phyloP scores from a whole-genome alignment of 1,140 invertebrate genomes.

The Centruroides vittatus region DNA sequence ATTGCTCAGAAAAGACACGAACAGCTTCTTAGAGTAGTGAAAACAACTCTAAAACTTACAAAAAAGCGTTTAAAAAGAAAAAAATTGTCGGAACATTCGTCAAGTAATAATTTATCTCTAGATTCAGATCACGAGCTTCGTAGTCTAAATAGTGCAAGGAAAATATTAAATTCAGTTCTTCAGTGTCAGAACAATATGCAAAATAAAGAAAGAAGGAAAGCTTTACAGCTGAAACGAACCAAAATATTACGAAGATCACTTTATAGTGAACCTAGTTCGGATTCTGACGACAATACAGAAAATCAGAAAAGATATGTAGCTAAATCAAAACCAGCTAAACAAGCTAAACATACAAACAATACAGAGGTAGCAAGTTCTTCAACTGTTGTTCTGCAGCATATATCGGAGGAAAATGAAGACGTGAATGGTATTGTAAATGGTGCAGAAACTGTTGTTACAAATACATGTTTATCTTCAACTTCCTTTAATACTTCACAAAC shows the following conservation, averaged over 20 bases:
- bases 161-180: not conserved
- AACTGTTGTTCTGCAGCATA: too few relatives aligned
- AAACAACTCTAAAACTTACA: not conserved
- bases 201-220: constrained; percentile 2
- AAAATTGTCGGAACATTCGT: not conserved
- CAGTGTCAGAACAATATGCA: not conserved
- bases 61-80: constrained; percentile 1
- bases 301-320: not conserved
- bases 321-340: not conserved
- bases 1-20: constrained; percentile 24
- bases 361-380: too few relatives aligned
- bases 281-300: constrained; percentile 4
- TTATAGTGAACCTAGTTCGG: not conserved
- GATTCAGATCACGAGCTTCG: not conserved
- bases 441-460: not conserved
- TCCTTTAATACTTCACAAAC: too few relatives aligned
- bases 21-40: constrained; percentile 2
- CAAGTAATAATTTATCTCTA: not conserved
- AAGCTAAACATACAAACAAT: too few relatives aligned
- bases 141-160: not conserved
- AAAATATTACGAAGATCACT: not conserved
- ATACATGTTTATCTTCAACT: too few relatives aligned
- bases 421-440: not conserved
- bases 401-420: not conserved
- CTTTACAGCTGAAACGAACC: not conserved